Percentiles rank a stretch among this genome's conserved stretches.
Conservation (phyloP, 2,888 invertebrate species). For the Zygaena filipendulae region DNA sequence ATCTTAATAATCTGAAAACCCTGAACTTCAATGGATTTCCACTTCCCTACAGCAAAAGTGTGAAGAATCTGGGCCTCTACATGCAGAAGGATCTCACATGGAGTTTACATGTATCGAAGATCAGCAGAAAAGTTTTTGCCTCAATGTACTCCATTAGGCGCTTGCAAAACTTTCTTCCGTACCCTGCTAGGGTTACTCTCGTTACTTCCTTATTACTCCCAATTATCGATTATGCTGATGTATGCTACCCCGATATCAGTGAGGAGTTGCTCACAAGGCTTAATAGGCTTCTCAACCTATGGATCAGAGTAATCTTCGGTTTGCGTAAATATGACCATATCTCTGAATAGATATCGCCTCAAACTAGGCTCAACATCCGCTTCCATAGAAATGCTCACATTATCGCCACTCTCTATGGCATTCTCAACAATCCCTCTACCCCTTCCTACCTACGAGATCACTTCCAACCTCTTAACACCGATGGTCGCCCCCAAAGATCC, state of each 20-base stretch:
- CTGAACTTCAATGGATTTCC: background rate
- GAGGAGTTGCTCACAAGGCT: background rate
- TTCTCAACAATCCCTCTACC: background rate
- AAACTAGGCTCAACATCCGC: background rate
- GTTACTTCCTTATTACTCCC: background rate
- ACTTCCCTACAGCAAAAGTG: background rate
- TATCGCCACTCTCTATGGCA: background rate
- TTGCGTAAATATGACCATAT: background rate
- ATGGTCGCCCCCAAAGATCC: too few species aligned
- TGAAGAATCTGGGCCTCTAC: background rate
- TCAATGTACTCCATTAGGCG: background rate
- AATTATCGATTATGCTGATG: background rate
- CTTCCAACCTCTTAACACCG: too few species aligned
- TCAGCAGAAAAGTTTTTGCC: background rate
- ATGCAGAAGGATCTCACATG: background rate
- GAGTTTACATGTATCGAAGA: background rate
- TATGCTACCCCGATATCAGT: background rate
- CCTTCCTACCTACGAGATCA: background rate
- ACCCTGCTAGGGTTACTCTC: background rate
- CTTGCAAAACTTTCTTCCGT: background rate
- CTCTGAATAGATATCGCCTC: background rate
- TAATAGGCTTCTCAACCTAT: background rate
- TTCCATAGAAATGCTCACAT: background rate
- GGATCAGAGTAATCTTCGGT: background rate
- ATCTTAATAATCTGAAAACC: too few species aligned